Conservation (phyloP, 2,888 invertebrate genomes). For the Hypena proboscidalis region DNA sequence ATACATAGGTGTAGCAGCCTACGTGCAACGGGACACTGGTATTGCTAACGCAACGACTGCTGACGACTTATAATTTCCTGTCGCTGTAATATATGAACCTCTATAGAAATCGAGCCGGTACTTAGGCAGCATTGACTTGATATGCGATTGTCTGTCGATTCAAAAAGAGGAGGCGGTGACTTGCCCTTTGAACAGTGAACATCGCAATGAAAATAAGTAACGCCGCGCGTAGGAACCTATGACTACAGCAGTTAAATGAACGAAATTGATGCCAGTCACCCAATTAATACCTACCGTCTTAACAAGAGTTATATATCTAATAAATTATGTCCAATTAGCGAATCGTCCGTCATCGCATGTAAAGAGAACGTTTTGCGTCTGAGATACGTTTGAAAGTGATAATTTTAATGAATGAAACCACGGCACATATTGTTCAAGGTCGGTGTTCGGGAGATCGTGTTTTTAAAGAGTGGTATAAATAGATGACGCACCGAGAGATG, state of each 20-base stretch:
- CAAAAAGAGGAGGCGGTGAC: constrained; percentile 3
- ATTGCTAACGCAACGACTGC: constrained; percentile 52
- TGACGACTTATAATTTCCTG: constrained; percentile 64
- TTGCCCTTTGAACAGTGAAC: constrained; percentile 11
- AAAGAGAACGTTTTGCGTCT: constrained; percentile 42
- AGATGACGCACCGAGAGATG: constrained; percentile 70
- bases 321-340: constrained; percentile 64
- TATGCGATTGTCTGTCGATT: constrained; percentile 3
- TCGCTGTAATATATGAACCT: constrained; percentile 45
- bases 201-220: constrained; percentile 14
- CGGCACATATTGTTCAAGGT: constrained; percentile 64
- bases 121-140: constrained; percentile 13
- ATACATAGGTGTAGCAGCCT: constrained; percentile 37
- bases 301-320: constrained; percentile 51
- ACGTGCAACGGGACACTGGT: constrained; percentile 66
- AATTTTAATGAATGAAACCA: constrained; percentile 65
- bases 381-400: constrained; percentile 49
- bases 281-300: constrained; percentile 55
- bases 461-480: constrained; percentile 60
- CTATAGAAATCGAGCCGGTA: constrained; percentile 19
- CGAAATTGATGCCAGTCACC: constrained; percentile 56
- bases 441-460: constrained; percentile 48
- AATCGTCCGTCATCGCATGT: constrained; percentile 50
- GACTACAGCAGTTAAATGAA: constrained; percentile 39
- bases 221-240: constrained; percentile 28